phyloP scores from a whole-genome alignment of 2,888 invertebrate species.

The Noctuana brunneofusca region DNA sequence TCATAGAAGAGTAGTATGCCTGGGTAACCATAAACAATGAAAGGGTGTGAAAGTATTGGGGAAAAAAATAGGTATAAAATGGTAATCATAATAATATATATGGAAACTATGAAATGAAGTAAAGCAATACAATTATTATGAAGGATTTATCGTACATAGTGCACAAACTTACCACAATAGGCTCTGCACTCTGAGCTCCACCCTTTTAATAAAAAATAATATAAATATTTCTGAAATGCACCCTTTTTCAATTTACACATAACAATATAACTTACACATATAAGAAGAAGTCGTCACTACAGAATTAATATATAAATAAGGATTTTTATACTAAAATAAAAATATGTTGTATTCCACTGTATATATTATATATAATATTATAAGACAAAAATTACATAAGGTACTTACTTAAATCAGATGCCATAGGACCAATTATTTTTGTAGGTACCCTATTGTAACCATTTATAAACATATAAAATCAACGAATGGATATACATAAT shows the following conservation, averaged over 20 bases:
- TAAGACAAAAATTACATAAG: background rate
- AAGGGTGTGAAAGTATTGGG: conserved; percentile 26
- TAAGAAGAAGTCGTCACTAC: background rate
- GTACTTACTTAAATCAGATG: background rate
- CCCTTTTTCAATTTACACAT: conserved; percentile 32
- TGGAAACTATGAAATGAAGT: conserved; percentile 37
- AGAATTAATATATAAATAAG: background rate
- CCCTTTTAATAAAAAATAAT: conserved; percentile 84
- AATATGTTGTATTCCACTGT: background rate
- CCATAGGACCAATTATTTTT: background rate
- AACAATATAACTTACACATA: conserved; percentile 40
- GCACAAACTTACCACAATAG: conserved; percentile 94
- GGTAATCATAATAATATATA: conserved; percentile 41
- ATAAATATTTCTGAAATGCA: conserved; percentile 44
- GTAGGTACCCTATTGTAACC: no score
- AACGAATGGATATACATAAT: background rate
- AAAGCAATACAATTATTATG: conserved; percentile 46
- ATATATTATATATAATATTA: background rate
- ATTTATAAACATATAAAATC: no score
- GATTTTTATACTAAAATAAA: background rate
- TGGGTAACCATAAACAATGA: conserved; percentile 31
- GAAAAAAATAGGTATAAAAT: conserved; percentile 31
- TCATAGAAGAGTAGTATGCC: conserved; percentile 35
- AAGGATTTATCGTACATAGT: conserved; percentile 27
- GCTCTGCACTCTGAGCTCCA: conserved; percentile 95